Evolutionary conservation across 2,888 invertebrate genomes (phyloP), one percentile per base, ranked within the genome.

Genomic region (Caenorhabditis sp.): DNA sequence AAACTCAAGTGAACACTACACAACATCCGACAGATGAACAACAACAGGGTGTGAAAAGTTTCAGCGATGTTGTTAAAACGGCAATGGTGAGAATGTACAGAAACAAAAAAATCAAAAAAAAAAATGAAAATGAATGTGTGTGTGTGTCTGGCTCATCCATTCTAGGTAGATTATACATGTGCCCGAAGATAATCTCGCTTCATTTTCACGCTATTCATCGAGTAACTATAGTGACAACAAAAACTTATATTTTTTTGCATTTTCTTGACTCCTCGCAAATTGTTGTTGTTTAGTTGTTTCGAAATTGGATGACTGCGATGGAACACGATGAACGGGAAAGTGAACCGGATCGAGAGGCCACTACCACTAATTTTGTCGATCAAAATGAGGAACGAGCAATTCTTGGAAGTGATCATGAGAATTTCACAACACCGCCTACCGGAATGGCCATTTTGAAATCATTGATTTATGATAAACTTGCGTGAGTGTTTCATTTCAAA

Each of bases 291-390:
- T 62, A 71, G 71, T 21, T 58, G 19, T 53, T 71, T 3, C 60
- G 64, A 4, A 67, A 24, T 27, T 67, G 66, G 67, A 53, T 71
- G 17, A 58, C 63, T 8, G 36, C 66, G 0, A 67, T 67, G 67
- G 66, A 68, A 27, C 72, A 67, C 21, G 64, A 72, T 26, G 67
- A 66, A n/a, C 37, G 64, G 17, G 72, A 72, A 43, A 58, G 64
- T 4, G 72, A 72, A 37, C 72, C 72, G 8, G 72, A 72, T 21
- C 21, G 72, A 1, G 67, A 63, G 17, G 54, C 57, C 5, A 72
- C 72, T 4, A 60, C 53, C 10, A 55, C 55, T 10, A 55, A 55
- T 55, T 55, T 26, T 55, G 55, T 55, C 14, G 55, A 55, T 8
- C 31, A 58, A 8, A 58, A 58, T 58, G 58, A 58, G 5, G 58